phyloP scores from a whole-genome alignment of 2,888 invertebrate species.

The Macaria liturata region DNA sequence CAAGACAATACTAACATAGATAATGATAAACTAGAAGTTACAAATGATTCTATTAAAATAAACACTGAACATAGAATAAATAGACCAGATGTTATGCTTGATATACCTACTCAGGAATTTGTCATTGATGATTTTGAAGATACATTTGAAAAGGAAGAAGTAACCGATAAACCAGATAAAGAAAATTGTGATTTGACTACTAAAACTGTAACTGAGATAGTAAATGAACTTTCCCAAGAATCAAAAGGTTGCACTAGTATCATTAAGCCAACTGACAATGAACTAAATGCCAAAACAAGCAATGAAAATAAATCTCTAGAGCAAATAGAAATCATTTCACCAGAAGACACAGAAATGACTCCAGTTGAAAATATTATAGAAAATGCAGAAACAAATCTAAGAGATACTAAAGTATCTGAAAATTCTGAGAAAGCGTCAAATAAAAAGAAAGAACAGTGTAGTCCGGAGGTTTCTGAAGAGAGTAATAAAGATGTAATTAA shows the following conservation, averaged over 20 bases:
- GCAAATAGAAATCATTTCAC: not conserved
- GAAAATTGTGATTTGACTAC: conserved; percentile 14
- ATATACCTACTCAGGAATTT: conserved; percentile 66
- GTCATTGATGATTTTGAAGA: conserved; percentile 42
- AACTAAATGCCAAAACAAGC: too few species aligned
- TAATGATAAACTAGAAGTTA: conserved; percentile 18
- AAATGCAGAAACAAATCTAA: not conserved
- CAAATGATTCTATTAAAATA: conserved; percentile 23
- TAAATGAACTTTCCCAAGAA: conserved; percentile 13
- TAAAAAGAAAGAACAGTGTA: too few species aligned
- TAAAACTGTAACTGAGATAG: conserved; percentile 17
- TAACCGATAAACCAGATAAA: not conserved
- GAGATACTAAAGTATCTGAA: conserved; percentile 5
- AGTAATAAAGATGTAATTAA: too few species aligned
- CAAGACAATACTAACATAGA: conserved; percentile 4
- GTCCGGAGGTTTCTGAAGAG: too few species aligned
- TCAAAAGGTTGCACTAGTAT: too few species aligned
- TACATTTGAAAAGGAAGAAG: conserved; percentile 9
- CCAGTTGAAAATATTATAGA: conserved; percentile 1
- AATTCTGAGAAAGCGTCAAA: not conserved
- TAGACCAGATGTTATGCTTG: conserved; percentile 68
- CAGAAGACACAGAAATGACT: conserved; percentile 4
- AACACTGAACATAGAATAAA: conserved; percentile 50
- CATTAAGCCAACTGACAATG: too few species aligned
- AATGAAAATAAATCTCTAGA: too few species aligned